Base-by-base conservation (phyloP, 2,113 vertebrate species). In the Chionodraco myersi region DNA sequence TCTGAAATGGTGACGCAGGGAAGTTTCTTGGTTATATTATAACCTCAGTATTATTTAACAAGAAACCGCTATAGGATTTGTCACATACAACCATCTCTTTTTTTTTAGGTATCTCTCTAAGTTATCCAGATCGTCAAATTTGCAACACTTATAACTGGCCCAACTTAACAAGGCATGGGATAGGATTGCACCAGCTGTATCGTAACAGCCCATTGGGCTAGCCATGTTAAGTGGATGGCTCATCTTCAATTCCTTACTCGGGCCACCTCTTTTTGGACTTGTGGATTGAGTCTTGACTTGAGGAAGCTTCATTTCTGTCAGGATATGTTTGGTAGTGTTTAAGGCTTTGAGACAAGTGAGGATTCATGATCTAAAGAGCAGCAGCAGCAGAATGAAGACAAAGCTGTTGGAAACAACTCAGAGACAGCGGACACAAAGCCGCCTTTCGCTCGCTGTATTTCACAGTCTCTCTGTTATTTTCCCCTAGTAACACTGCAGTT, bases 321-420 rank as follows among this genome's bases (percentile, higher is more conserved):
- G 36, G 36, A 41, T 41, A 6, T 41, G 36, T 41, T 41, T 48
- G 47, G 11, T 48, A 14, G 11, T 18, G 30, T 76, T 48, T 44
- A 23, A 51, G 41, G n/a, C 53, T 62, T 76, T 2, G 16, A 75
- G 58, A 72, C 14, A 70, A 23, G 76, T 44, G 66, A 72, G 48
- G 72, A 66, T 54, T 30, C 9, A 15, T 41, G 53, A 79, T 71
- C 18, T 21, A 47, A 30, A 60, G 47, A n/a, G n/a, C n/a, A 76
- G 72, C 61, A 75, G 30, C 34, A 65, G 44, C 30, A 68, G 72
- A 80, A 65, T 14, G 66, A 65, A 77, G 59, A 77, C 59, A 56
- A 41, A 41, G 36, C 36, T 6, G 36, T 41, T 41, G 36, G 36
- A 41, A 41, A 41, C 36, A 41, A 41, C 60, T 54, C 13, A 6